phyloP scores from a whole-genome alignment of 2,797 vertebrate genomes.

The Gastrophryne carolinensis region DNA sequence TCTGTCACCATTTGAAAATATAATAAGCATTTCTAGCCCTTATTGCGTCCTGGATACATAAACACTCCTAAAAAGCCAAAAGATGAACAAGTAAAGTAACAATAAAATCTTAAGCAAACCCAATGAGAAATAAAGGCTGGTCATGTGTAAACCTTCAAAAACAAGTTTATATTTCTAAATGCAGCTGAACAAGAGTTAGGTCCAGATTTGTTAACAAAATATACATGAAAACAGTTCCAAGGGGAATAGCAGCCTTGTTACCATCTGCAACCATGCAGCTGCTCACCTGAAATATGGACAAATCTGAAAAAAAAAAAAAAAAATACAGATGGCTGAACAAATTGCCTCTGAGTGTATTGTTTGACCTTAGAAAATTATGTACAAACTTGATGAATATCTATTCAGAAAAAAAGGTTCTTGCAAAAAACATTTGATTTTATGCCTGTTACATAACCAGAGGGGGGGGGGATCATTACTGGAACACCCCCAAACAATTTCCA shows the following conservation, averaged over 20 bases:
- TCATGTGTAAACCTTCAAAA: neutral
- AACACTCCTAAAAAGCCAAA: too few relatives aligned
- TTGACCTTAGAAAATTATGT: constrained; percentile 67
- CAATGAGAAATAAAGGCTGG: neutral
- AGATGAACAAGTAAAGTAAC: too few relatives aligned
- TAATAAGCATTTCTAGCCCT: too few relatives aligned
- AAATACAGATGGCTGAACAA: constrained; percentile 74
- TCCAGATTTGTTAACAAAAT: constrained; percentile 13
- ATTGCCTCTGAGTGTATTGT: constrained; percentile 70
- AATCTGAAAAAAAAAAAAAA: constrained; percentile 65
- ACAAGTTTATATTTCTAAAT: constrained; percentile 3
- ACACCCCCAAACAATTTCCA: too few relatives aligned
- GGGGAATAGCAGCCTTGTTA: constrained; percentile 46
- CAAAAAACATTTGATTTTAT: neutral
- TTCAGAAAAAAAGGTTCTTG: neutral
- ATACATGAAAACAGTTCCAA: constrained; percentile 32
- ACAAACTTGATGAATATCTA: neutral
- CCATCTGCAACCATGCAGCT: constrained; percentile 78
- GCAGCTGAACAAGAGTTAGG: constrained; percentile 41
- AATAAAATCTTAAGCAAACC: too few relatives aligned
- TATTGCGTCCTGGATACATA: too few relatives aligned
- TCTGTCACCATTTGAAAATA: too few relatives aligned
- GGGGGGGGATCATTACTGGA: too few relatives aligned
- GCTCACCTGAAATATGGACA: constrained; percentile 69
- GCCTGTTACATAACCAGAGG: neutral